Evolutionary conservation across 23 tunicate species (phyloP).

Genomic region (Trididemnum clinides): DNA sequence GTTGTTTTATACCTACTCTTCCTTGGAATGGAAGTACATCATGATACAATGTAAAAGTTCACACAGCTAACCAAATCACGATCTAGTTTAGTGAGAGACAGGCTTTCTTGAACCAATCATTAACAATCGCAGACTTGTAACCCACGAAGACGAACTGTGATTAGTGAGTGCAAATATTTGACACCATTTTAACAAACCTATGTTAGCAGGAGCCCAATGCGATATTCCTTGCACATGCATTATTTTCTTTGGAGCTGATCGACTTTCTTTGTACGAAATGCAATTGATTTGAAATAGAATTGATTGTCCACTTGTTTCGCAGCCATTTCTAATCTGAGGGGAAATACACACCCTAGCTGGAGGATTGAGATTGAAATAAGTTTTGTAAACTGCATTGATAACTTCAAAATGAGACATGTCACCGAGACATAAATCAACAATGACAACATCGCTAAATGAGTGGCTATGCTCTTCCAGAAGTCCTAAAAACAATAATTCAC

Average conservation of each 20-base stretch:
- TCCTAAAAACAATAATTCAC: conserved; percentile 15
- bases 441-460: conserved; percentile 8
- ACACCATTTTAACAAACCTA: conserved; percentile 46
- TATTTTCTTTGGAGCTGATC: conserved; percentile 11
- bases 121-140: too few relatives aligned
- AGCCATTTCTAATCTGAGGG: background rate
- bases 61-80: too few relatives aligned
- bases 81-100: too few relatives aligned
- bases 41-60: too few relatives aligned
- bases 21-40: too few relatives aligned
- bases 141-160: too few relatives aligned
- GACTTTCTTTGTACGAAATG: conserved; percentile 25
- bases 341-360: conserved; percentile 83
- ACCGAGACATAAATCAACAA: conserved; percentile 55
- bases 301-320: background rate
- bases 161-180: too few relatives aligned
- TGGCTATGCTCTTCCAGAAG: conserved; percentile 26
- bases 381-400: conserved; percentile 63
- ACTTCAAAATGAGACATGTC: conserved; percentile 56
- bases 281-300: conserved; percentile 55
- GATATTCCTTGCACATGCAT: conserved; percentile 91
- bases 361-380: conserved; percentile 59
- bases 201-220: conserved; percentile 94
- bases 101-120: too few relatives aligned
- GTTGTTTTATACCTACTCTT: too few relatives aligned